These are phyloP conservation scores for Gnathochromis pfefferi DNA, from an alignment of 2,113 vertebrate genomes.

Conservation along the genomic window DNA sequence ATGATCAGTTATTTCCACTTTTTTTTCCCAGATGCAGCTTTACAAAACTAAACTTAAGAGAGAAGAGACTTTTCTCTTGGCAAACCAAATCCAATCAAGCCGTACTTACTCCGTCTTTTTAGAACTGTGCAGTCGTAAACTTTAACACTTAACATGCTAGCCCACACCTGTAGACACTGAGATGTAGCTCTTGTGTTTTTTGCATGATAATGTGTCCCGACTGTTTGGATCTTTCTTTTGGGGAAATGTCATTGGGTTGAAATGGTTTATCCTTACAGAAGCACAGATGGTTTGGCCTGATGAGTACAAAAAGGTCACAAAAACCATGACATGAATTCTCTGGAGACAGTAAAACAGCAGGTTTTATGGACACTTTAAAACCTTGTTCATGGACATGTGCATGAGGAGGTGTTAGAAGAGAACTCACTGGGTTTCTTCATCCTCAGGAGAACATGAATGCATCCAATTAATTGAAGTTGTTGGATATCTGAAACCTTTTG, in stretches of 20 bases:
- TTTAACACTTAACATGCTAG: accelerated
- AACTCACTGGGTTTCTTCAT: neutral
- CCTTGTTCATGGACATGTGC: accelerated
- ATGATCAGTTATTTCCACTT: neutral
- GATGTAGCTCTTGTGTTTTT: neutral
- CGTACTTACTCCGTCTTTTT: neutral
- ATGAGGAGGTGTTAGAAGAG: accelerated
- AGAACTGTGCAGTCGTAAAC: neutral
- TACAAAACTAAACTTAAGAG: neutral
- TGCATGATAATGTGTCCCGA: accelerated
- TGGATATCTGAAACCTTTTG: neutral
- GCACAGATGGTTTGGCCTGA: neutral
- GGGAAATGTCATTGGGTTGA: neutral
- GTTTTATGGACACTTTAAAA: neutral
- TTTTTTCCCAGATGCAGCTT: neutral
- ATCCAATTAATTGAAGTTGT: neutral
- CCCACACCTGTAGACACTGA: neutral
- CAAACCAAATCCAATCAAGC: neutral
- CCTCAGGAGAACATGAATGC: no score
- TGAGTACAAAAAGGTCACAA: accelerated
- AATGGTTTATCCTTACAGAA: neutral
- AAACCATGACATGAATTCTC: neutral
- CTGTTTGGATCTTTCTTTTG: neutral
- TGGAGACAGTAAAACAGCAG: neutral
- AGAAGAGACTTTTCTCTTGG: neutral